A percentile compares a stretch with the other conserved stretches of the same genome.
Evolutionary conservation across 2,113 vertebrate genomes (phyloP).

Genomic region (Anhinga rufa): DNA sequence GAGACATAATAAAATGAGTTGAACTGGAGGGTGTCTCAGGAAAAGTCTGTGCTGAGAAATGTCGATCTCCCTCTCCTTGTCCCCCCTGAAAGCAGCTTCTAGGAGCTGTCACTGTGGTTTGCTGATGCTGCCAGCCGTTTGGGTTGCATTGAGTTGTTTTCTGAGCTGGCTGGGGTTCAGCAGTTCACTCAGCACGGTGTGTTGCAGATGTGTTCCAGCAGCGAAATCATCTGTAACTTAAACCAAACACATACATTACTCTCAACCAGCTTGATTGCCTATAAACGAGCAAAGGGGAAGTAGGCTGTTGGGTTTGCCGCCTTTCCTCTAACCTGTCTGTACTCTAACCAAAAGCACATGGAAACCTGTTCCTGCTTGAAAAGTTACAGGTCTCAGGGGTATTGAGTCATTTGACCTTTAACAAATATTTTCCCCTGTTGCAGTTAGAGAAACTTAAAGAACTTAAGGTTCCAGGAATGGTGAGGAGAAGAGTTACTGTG

Average conservation of each 20-base stretch:
- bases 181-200: background rate
- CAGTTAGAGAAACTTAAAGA: background rate
- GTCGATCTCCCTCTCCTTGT: background rate
- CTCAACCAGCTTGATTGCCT: background rate
- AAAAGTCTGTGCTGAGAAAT: background rate
- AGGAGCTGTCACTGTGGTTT: background rate
- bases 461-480: background rate
- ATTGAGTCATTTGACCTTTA: constrained; percentile 58
- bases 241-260: background rate
- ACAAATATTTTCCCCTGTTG: constrained; percentile 33
- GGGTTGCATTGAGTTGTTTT: background rate
- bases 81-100: background rate
- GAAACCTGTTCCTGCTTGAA: constrained; percentile 23
- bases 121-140: background rate
- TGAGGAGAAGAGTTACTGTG: background rate
- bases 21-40: background rate
- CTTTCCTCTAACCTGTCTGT: constrained; percentile 6
- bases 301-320: background rate
- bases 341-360: constrained; percentile 45
- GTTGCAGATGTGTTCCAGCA: constrained; percentile 43
- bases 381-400: constrained; percentile 39
- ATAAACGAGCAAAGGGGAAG: background rate
- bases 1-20: background rate
- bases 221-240: constrained; percentile 37
- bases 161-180: constrained; percentile 29